A percentile compares a stretch with the other conserved stretches of the same genome.
These are phyloP conservation scores for Drosophila serrata DNA, from an alignment of 1,140 invertebrate species.

Conservation along the genomic window DNA sequence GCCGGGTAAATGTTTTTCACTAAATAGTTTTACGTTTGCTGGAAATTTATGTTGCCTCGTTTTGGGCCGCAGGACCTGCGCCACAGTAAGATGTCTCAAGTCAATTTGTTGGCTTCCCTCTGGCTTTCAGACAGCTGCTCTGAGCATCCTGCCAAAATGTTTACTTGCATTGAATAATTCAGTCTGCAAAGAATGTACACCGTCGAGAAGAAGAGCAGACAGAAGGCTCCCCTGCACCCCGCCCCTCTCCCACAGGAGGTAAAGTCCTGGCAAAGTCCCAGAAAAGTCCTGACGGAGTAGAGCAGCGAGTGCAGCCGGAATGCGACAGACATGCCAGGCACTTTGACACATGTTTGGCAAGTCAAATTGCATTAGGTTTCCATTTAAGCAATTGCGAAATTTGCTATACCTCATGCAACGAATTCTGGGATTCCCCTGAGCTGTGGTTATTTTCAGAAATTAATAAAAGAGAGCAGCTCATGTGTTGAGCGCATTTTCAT, in stretches of 20 bases:
- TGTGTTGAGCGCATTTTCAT: conserved; percentile 62
- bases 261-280: conserved; percentile 22
- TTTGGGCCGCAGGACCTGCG: conserved; percentile 7
- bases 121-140: conserved; percentile 34
- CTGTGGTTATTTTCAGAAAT: conserved; percentile 49
- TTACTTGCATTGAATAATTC: conserved; percentile 64
- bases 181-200: conserved; percentile 35
- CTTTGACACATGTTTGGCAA: conserved; percentile 60
- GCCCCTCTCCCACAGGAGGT: background rate
- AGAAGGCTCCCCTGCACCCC: background rate
- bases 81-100: conserved; percentile 54
- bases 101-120: conserved; percentile 69
- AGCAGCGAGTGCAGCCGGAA: conserved; percentile 43
- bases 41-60: conserved; percentile 57
- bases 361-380: conserved; percentile 58
- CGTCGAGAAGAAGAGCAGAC: conserved; percentile 12
- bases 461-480: conserved; percentile 63
- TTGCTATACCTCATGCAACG: conserved; percentile 10
- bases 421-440: background rate
- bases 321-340: conserved; percentile 36
- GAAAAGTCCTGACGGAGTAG: conserved; percentile 17
- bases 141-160: conserved; percentile 58
- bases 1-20: conserved; percentile 55
- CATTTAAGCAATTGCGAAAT: conserved; percentile 53
- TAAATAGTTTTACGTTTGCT: conserved; percentile 76